Evolutionary conservation across 2,797 vertebrate genomes (phyloP), one percentile per base, ranked within the genome.

Genomic region (Sebastes diploproa): DNA sequence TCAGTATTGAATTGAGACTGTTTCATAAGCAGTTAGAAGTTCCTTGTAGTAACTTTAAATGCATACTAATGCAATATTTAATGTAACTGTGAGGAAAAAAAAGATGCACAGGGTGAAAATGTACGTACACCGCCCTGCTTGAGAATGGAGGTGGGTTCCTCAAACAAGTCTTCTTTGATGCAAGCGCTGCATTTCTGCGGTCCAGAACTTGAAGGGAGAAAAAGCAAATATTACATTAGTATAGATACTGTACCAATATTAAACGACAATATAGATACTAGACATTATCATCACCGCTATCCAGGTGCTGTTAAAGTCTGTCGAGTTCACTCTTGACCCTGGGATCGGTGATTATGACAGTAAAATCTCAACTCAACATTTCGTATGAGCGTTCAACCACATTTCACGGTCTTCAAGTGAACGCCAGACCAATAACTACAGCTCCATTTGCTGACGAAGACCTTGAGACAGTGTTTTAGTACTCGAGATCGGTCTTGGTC

Each of bases 161-260:
- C 98, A 14, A 98, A 99, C 72, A 99, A 95, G 34, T 98, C 97
- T 75, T 99, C 98, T 75, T 97, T 97, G 80, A 99, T 97, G 72
- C 98, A 99, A 76, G 97, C 97, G 5, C 95, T 95, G 79, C 98
- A 99, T 88, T 98, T 97, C 77, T 99, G 97, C 54, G 98, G 98
- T 63, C 98, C 98, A n/a, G 96, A 95, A 81, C 98, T 99, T 71
- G 6, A 83, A 84, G 36, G 14, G 34, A 82, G 64, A 23, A 73
- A 63, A 83, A 34, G 29, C 0, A 77, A 46, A 64, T 20, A 50
- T 36, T 4, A 14, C 9, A 79, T 72, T 4, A 77, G 34, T 30
- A 34, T 4, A 54, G 6, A 54, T 8, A 72, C 14, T 36, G 10
- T 27, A 11, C 14, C 5, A 4, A 20, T 50, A 22, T 14, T 23